These are phyloP conservation scores for Zaprionus inermis DNA, from an alignment of 1,140 invertebrate genomes.

Conservation along the genomic window DNA sequence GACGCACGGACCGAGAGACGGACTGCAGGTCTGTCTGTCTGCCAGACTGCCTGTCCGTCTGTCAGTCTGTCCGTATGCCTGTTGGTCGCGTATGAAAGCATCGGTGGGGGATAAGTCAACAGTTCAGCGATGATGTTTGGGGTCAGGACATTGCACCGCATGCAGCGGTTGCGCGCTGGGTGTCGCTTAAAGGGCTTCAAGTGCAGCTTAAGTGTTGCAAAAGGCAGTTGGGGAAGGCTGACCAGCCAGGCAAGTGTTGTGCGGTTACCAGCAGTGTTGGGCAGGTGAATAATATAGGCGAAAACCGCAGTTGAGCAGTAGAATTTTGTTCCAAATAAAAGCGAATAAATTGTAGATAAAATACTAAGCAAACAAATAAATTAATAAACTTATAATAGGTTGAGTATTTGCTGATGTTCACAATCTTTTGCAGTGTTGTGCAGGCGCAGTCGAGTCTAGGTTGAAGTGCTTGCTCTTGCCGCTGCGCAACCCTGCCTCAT, in stretches of 20 bases:
- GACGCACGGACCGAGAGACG: neutral
- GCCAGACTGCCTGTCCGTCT: no score
- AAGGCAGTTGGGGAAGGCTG: neutral
- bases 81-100: constrained; percentile 26
- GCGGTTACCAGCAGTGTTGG: neutral
- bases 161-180: constrained; percentile 23
- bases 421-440: neutral
- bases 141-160: constrained; percentile 70
- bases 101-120: constrained; percentile 57
- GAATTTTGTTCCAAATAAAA: neutral
- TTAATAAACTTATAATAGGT: neutral
- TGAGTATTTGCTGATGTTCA: neutral
- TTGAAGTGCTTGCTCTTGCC: no score
- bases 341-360: neutral
- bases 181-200: constrained; percentile 19
- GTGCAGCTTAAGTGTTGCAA: constrained; percentile 42
- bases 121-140: constrained; percentile 62
- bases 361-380: neutral
- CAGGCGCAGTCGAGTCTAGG: no score
- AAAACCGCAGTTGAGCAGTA: no score
- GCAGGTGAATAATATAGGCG: neutral
- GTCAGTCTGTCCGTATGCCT: neutral
- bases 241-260: neutral
- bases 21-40: neutral
- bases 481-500: no score